These are phyloP conservation scores for Dipodomys merriami DNA, from an alignment of 2,113 vertebrate species.

Conservation along the genomic window DNA sequence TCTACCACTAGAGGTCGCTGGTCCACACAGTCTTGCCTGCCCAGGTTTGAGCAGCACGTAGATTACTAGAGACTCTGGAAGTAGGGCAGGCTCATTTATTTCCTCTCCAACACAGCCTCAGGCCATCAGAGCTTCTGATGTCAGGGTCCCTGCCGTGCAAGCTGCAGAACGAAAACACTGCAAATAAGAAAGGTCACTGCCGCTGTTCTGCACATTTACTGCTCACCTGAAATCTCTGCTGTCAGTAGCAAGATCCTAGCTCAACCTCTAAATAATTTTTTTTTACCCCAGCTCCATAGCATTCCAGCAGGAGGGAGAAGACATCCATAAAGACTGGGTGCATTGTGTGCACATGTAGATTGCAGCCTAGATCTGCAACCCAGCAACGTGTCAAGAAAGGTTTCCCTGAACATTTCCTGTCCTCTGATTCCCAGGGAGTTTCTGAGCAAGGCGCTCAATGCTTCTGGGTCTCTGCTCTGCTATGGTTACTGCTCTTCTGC, in stretches of 20 bases:
- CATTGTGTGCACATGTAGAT: neutral
- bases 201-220: constrained; percentile 55
- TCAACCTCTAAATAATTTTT: constrained; percentile 17
- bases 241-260: constrained; percentile 27
- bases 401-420: neutral
- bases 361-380: neutral
- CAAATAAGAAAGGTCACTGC: constrained; percentile 77
- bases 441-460: neutral
- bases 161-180: constrained; percentile 76
- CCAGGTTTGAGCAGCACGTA: neutral
- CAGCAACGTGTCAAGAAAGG: neutral
- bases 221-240: constrained; percentile 75
- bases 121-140: constrained; percentile 75
- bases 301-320: constrained; percentile 38
- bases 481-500: neutral
- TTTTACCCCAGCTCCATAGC: neutral
- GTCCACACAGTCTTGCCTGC: constrained; percentile 45
- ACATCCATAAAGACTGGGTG: neutral
- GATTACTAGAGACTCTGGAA: constrained; percentile 70
- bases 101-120: constrained; percentile 74
- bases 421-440: neutral
- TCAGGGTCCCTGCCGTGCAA: constrained; percentile 72
- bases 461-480: neutral
- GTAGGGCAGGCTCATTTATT: constrained; percentile 80
- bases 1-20: constrained; percentile 69